These are phyloP conservation scores for Cochlearius cochlearius DNA, from an alignment of 2,113 vertebrate species.

Conservation along the genomic window DNA sequence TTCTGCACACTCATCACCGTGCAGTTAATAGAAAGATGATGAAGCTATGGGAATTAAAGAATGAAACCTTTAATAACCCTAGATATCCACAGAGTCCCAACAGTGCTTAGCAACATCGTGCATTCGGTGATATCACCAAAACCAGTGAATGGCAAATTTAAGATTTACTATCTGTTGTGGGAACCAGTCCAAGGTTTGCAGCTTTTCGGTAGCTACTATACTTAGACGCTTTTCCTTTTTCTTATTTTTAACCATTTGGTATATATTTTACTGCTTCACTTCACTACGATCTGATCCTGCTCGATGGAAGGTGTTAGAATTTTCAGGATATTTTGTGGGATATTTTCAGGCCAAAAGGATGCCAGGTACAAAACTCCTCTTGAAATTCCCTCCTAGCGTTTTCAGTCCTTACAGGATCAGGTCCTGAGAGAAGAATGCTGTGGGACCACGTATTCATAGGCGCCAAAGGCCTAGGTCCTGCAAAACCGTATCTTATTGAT, in stretches of 20 bases:
- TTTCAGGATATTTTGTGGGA: neutral
- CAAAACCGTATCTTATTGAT: neutral
- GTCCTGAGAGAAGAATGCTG: neutral
- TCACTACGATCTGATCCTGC: neutral
- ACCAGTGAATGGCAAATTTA: neutral
- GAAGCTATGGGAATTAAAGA: neutral
- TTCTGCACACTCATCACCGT: neutral
- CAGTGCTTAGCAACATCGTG: neutral
- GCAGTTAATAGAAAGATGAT: neutral
- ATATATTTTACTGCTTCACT: neutral
- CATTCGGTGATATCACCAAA: neutral
- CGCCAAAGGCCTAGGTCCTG: neutral
- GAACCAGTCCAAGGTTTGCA: neutral
- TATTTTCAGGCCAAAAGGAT: neutral
- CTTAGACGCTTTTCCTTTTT: neutral
- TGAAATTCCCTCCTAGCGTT: neutral
- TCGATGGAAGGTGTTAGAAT: neutral
- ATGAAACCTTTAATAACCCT: neutral
- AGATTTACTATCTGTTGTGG: neutral
- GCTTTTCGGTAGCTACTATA: neutral
- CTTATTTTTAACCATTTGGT: neutral
- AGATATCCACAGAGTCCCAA: neutral
- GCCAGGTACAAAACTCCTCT: neutral
- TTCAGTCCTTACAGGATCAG: neutral
- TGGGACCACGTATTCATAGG: rapidly evolving